These are phyloP conservation scores for Polyergus mexicanus DNA, from an alignment of 1,140 invertebrate species.

Conservation along the genomic window DNA sequence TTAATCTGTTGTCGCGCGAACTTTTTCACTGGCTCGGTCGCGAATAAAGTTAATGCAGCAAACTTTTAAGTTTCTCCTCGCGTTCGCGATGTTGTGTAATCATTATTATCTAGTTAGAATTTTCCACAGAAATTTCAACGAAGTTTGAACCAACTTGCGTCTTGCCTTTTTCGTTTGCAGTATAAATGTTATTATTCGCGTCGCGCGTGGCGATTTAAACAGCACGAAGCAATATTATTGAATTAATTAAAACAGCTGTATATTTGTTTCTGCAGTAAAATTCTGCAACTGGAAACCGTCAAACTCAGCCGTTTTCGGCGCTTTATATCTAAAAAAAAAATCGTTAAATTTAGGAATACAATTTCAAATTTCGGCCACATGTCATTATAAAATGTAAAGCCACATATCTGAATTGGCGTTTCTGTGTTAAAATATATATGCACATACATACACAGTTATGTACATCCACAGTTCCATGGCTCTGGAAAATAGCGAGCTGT, in stretches of 20 bases:
- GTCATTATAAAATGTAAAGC: slow-evolving; percentile 33
- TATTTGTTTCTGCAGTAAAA: not conserved
- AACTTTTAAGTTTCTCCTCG: slow-evolving; percentile 72
- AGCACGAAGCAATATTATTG: slow-evolving; percentile 43
- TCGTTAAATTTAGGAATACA: slow-evolving; percentile 42
- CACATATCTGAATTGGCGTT: slow-evolving; percentile 34
- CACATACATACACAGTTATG: slow-evolving; percentile 19
- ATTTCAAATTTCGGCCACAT: slow-evolving; percentile 10
- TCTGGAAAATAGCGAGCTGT: slow-evolving; percentile 6
- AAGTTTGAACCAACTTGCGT: slow-evolving; percentile 42
- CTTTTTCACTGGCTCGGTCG: slow-evolving; percentile 64
- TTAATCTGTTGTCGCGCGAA: slow-evolving; percentile 63
- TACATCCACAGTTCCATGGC: slow-evolving; percentile 4
- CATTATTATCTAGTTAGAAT: slow-evolving; percentile 63
- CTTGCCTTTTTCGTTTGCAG: slow-evolving; percentile 47
- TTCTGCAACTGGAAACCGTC: not conserved
- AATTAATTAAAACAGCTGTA: slow-evolving; percentile 16
- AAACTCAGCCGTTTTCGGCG: not conserved
- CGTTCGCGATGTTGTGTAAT: slow-evolving; percentile 56
- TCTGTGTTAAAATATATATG: slow-evolving; percentile 19
- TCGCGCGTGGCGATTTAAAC: slow-evolving; percentile 58
- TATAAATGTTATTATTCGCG: slow-evolving; percentile 57
- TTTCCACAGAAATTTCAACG: slow-evolving; percentile 48
- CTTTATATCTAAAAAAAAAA: not conserved
- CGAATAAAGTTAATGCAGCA: slow-evolving; percentile 72